These are phyloP conservation scores for Acrocephalus scirpaceus DNA, from an alignment of 2,797 vertebrate species.

Conservation along the genomic window DNA sequence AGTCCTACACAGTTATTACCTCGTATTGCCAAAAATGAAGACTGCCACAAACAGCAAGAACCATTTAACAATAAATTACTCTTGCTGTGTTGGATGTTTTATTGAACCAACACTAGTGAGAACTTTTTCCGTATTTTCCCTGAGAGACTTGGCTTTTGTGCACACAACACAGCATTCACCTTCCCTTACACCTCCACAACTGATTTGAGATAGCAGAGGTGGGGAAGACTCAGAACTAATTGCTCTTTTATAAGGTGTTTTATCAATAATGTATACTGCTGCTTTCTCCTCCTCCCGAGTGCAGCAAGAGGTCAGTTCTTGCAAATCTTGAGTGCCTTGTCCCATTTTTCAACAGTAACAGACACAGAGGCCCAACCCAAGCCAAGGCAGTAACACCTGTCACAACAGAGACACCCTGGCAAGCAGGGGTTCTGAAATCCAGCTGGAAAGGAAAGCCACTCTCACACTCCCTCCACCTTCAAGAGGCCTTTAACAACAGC, in stretches of 20 bases:
- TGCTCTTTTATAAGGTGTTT: background rate
- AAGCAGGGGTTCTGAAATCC: background rate
- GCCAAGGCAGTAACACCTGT: background rate
- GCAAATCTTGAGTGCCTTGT: background rate
- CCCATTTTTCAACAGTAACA: background rate
- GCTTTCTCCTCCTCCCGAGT: background rate
- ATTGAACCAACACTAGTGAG: slow-evolving; percentile 1
- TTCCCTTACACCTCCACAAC: background rate
- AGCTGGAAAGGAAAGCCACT: background rate
- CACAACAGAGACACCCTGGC: background rate
- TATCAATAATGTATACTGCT: background rate
- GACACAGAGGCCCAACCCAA: background rate
- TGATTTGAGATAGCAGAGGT: slow-evolving; percentile 8
- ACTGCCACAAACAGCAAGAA: background rate
- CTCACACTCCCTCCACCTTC: background rate
- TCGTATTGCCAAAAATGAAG: background rate
- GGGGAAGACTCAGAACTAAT: background rate
- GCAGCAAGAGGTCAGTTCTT: background rate
- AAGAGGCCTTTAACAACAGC: background rate
- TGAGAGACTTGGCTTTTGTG: background rate
- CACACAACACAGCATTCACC: background rate
- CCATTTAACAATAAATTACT: background rate
- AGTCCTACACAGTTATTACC: background rate
- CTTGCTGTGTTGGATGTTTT: background rate
- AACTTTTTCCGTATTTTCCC: background rate